phyloP scores from a whole-genome alignment of 2,888 invertebrate genomes.

The Allolobophora icterica region DNA sequence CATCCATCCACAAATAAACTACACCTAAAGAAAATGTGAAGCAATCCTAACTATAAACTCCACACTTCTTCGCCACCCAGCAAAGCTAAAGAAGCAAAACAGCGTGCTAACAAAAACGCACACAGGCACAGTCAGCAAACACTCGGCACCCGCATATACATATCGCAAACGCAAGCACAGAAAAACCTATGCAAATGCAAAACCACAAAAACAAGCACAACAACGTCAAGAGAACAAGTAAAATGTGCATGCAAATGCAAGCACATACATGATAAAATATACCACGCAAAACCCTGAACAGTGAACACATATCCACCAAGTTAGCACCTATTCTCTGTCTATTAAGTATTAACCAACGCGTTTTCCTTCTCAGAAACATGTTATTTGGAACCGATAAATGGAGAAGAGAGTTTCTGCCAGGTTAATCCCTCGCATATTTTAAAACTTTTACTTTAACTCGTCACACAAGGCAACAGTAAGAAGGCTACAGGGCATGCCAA shows the following conservation, averaged over 20 bases:
- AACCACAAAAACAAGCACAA: not conserved
- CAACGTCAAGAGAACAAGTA: not conserved
- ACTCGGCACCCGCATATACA: not conserved
- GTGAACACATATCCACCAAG: not conserved
- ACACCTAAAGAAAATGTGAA: not conserved
- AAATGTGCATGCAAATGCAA: not conserved
- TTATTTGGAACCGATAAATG: not conserved
- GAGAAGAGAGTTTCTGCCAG: not conserved
- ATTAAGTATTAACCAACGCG: not conserved
- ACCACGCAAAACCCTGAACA: not conserved
- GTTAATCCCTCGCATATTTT: not conserved
- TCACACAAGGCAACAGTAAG: not conserved
- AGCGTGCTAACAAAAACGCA: not conserved
- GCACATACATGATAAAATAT: not conserved
- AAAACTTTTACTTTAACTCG: not conserved
- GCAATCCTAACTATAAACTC: slow-evolving; percentile 6
- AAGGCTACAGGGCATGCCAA: not conserved
- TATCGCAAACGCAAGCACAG: too few species aligned
- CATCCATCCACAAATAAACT: not conserved
- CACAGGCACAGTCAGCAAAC: not conserved
- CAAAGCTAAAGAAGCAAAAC: not conserved
- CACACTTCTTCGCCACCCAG: not conserved
- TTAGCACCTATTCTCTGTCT: not conserved
- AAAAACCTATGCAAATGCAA: not conserved
- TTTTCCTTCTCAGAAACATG: not conserved